These are phyloP conservation scores for Eleginops maclovinus DNA, from an alignment of 2,113 vertebrate genomes.

Conservation along the genomic window DNA sequence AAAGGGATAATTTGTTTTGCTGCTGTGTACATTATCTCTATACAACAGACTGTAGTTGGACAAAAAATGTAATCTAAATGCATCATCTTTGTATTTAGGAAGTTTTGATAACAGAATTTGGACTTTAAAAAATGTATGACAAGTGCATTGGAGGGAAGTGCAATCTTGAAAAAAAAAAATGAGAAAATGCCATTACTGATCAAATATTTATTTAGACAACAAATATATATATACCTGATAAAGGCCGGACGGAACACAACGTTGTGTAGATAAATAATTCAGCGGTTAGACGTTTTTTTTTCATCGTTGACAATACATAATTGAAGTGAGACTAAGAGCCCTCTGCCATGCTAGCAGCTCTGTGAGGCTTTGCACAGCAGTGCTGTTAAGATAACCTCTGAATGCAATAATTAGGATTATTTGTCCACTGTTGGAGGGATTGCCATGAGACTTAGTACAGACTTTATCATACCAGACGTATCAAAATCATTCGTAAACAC, in stretches of 20 bases:
- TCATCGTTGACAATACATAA: background rate
- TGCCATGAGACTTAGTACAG: background rate
- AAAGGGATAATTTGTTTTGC: too few species aligned
- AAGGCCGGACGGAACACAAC: too few species aligned
- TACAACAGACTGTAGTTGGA: background rate
- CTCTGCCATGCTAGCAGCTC: too few species aligned
- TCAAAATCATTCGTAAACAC: constrained; percentile 27
- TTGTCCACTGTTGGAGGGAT: background rate
- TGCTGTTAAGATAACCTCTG: background rate
- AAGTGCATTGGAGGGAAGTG: too few species aligned
- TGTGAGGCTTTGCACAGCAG: background rate
- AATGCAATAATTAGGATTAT: background rate
- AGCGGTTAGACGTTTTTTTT: too few species aligned
- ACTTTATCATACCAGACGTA: background rate
- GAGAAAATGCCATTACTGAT: too few species aligned
- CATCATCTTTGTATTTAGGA: background rate
- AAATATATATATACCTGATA: too few species aligned
- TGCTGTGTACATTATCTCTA: too few species aligned
- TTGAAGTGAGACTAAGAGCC: background rate
- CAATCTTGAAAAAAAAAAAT: too few species aligned
- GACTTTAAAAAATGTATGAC: too few species aligned
- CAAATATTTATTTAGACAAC: too few species aligned
- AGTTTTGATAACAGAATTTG: background rate
- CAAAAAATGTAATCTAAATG: background rate
- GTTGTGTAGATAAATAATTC: too few species aligned